These are phyloP conservation scores for Campylorhamphus procurvoides DNA, from an alignment of 2,113 vertebrate genomes.

Conservation along the genomic window DNA sequence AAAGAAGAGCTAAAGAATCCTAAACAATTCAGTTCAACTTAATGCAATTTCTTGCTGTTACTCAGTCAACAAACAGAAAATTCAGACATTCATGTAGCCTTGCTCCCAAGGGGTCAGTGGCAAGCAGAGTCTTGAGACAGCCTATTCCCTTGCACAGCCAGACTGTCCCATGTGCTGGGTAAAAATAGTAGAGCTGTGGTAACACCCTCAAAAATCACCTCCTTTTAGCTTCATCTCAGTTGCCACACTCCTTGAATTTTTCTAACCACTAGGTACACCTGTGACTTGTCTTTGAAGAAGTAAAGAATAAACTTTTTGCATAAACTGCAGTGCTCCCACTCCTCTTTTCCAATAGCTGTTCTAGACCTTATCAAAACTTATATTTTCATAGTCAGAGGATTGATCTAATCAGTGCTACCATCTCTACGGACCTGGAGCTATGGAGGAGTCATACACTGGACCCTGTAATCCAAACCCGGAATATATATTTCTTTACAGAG, in stretches of 20 bases:
- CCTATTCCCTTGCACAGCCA: not conserved
- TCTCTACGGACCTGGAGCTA: not conserved
- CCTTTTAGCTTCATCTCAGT: not conserved
- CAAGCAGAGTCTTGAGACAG: not conserved
- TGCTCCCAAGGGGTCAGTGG: not conserved
- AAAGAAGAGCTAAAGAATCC: not conserved
- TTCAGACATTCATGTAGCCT: not conserved
- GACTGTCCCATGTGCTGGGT: not conserved
- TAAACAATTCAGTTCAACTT: not conserved
- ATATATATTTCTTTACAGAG: not conserved
- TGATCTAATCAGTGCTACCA: not conserved
- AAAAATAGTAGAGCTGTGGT: not conserved
- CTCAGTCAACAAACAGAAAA: not conserved
- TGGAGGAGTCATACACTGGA: not conserved
- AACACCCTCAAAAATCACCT: not conserved
- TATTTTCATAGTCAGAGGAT: not conserved
- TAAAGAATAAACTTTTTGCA: not conserved
- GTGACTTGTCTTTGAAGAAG: not conserved
- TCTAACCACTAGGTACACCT: not conserved
- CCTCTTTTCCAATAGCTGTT: not conserved
- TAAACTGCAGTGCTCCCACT: not conserved
- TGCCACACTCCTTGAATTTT: not conserved
- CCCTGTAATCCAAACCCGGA: not conserved
- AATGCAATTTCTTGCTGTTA: not conserved
- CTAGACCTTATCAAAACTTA: not conserved